These are phyloP conservation scores for Peromyscus nudipes DNA, from an alignment of 2,797 vertebrate genomes.

Conservation along the genomic window DNA sequence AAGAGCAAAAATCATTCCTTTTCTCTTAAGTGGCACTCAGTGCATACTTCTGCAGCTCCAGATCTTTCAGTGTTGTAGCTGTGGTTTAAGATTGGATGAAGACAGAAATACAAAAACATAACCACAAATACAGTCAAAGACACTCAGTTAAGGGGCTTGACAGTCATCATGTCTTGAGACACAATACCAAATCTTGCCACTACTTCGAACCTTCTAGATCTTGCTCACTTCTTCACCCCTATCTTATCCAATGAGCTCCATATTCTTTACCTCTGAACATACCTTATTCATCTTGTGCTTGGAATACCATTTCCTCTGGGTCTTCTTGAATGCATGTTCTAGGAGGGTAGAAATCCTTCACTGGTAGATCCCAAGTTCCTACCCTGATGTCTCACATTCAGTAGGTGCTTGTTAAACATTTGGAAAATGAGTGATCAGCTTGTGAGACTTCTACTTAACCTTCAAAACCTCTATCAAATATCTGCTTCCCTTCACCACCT, in stretches of 20 bases:
- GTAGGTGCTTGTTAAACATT: neutral
- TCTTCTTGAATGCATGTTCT: neutral
- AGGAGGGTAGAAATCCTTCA: neutral
- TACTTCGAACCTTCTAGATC: neutral
- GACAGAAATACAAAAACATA: neutral
- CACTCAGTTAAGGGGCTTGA: neutral
- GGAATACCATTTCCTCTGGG: neutral
- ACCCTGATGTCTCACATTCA: neutral
- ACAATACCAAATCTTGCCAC: neutral
- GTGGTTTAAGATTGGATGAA: neutral
- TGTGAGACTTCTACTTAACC: neutral
- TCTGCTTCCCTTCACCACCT: neutral
- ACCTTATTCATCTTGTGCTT: neutral
- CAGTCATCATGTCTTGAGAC: neutral
- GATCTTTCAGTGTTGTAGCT: neutral
- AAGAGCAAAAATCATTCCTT: slow-evolving; percentile 25
- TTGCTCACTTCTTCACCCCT: neutral
- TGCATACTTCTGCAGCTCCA: neutral
- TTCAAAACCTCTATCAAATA: neutral
- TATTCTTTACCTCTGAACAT: neutral
- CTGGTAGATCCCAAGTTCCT: neutral
- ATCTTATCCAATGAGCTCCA: neutral
- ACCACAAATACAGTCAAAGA: neutral
- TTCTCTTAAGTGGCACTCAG: slow-evolving; percentile 24
- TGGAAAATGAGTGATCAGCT: neutral